Conservation (phyloP, 1,140 invertebrate genomes). For the Marisa cornuarietis region DNA sequence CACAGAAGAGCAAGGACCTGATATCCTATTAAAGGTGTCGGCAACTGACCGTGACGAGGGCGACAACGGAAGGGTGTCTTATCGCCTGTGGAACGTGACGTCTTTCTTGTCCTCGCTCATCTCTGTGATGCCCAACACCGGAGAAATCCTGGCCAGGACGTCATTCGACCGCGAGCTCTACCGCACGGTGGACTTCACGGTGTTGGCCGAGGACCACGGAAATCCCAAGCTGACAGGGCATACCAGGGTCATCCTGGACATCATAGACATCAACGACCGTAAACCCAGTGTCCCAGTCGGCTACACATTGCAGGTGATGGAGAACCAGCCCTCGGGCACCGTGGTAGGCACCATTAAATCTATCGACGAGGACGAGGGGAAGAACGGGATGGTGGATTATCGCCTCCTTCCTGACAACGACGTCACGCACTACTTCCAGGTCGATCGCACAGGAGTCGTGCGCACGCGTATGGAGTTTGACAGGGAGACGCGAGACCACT, state of each 20-base stretch:
- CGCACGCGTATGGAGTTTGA: constrained; percentile 22
- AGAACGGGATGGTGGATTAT: constrained; percentile 23
- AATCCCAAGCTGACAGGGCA: constrained; percentile 4
- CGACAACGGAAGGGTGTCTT: constrained; percentile 28
- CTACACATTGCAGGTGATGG: constrained; percentile 13
- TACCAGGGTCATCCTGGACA: constrained; percentile 23
- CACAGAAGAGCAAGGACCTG: constrained; percentile 21
- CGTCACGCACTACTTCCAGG: constrained; percentile 15
- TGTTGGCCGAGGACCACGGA: constrained; percentile 27
- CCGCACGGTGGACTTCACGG: constrained; percentile 23
- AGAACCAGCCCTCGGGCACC: constrained; percentile 24
- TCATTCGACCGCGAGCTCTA: constrained; percentile 29
- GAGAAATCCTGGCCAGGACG: constrained; percentile 16
- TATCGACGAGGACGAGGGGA: constrained; percentile 27
- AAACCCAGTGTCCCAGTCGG: constrained; percentile 21
- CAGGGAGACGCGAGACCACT: constrained; percentile 21
- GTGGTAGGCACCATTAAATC: constrained; percentile 31
- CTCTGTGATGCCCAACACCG: constrained; percentile 10
- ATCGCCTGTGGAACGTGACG: constrained; percentile 20
- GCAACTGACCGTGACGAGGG: constrained; percentile 27
- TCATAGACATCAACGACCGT: constrained; percentile 31
- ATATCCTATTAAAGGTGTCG: constrained; percentile 9
- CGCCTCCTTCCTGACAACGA: constrained; percentile 27
- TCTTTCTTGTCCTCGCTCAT: constrained; percentile 23
- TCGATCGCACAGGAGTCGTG: constrained; percentile 16